phyloP scores from a whole-genome alignment of 1,140 invertebrate species.

The Idris sp. region DNA sequence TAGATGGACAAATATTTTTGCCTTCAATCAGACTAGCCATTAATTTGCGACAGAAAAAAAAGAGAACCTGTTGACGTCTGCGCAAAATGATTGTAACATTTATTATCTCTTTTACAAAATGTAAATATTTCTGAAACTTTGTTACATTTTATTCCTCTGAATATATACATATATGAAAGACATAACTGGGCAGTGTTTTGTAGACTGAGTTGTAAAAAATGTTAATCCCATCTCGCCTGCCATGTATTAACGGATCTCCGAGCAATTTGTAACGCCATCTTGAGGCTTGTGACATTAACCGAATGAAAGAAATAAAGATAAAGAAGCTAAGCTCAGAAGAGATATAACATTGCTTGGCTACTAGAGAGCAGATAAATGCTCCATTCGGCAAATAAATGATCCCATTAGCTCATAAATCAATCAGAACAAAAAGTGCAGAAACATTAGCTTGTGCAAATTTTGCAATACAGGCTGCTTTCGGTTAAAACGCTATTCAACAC shows the following conservation, averaged over 20 bases:
- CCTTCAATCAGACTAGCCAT: no score
- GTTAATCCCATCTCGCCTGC: constrained; percentile 60
- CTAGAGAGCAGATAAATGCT: constrained; percentile 39
- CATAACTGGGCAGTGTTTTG: no score
- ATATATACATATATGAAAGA: no score
- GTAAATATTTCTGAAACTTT: no score
- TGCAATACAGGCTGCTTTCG: constrained; percentile 14
- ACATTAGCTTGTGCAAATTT: no score
- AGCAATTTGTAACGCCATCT: constrained; percentile 71
- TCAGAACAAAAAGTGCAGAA: constrained; percentile 68
- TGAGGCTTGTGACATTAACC: constrained; percentile 57
- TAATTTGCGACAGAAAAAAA: no score
- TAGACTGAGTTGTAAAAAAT: no score
- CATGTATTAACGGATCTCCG: constrained; percentile 63
- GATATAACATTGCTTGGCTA: constrained; percentile 36
- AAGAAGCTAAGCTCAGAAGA: constrained; percentile 46
- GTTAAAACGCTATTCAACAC: no score
- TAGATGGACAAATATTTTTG: constrained; percentile 11
- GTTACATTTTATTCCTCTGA: no score
- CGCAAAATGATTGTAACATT: no score
- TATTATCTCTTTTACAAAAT: no score
- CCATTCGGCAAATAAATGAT: constrained; percentile 68
- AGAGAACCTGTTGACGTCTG: no score
- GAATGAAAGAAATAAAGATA: constrained; percentile 49
- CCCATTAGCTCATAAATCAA: constrained; percentile 73